Base-by-base conservation (phyloP, 1,140 invertebrate genomes). In the Acromyrmex heyeri region DNA sequence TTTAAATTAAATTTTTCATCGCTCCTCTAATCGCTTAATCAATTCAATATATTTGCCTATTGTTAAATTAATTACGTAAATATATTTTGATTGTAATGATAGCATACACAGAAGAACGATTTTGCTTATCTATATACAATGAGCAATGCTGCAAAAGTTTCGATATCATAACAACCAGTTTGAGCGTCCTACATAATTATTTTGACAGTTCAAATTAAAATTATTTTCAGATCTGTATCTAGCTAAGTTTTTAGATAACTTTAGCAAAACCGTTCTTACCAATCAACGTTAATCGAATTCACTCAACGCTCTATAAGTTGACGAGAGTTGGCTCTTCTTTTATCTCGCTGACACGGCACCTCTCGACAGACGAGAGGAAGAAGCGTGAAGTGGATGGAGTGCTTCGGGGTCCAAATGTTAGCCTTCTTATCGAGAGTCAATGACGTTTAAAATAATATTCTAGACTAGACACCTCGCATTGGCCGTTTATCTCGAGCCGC, bases 401-500 rank as follows among this genome's bases (percentile, higher is more conserved):
- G 16, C 75, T 53, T 24, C 24, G 21, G 16, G 57, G 69, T 62
- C 69, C 38, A 75, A 83, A 61, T 73, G 69, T 75, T 75, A 62
- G 79, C 79, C 69, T 50, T 21, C 79, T 75, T 83, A 83, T 83
- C 55, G n/a, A 61, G 34, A 75, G 79, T 61, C 55, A 75, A 75
- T 73, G 67, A 82, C 67, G 67, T 72, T 72, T 70, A 83, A 73
- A 73, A 75, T 83, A 83, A 75, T 83, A 75, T 83, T 38, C 55
- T 69, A 14, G 14, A 69, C n/a, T 34, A 75, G 38, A 61, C 55
- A 38, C 24, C 14, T 38, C 55, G 79, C 57, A 50, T 62, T 57
- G 57, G 69, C 44, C 79, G 57, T 83, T 83, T 73, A 83, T 83
- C 79, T 83, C 69, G 24, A 10, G 24, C 44, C 69, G 55, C 79